Evolutionary conservation across 2,797 vertebrate species (phyloP), one percentile per base, ranked within the genome.

Genomic region (Thunnus albacares): DNA sequence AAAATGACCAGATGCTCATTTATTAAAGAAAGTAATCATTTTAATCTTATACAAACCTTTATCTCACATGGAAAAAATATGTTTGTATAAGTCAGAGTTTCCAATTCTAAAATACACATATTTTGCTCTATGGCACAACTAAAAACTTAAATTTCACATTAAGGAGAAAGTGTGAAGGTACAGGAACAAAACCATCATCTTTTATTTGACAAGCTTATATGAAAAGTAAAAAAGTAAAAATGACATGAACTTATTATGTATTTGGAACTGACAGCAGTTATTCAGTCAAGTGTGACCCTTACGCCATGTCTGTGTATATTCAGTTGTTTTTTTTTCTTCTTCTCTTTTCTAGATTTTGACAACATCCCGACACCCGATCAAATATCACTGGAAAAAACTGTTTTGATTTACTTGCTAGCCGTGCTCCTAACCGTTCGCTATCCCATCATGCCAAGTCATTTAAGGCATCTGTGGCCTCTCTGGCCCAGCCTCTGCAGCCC

Each of bases 381-480:
- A 53, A 80, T 84, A 85, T 87, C 58, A 84, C 84, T 71, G 86
- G 18, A 82, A 85, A 28, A 92, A 90, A 84, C 83, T 83, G 84
- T 85, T 89, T 92, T 88, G 89, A 92, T 95, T 94, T 92, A 90
- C 88, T 94, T 83, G 89, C 56, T 45, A 93, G 86, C 76, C 76
- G 64, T 89, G 92, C 90, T 91, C 83, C 89, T 83, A 87, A 90
- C 84, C 89, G 79, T 87, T 59, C 63, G 12, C 89, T 72, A 87
- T 93, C 90, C 91, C 94, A 95, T 95, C 94, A 93, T 92, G 94
- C 93, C 93, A 92, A 95, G 91, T 94, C 91, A 89, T 95, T 95
- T 94, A 92, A 93, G 92, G 92, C 95, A 94, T 95, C 93, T 94
- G 95, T 93, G 93, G 93, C 92, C 93, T 95, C 89, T 88, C 91